A percentile compares a stretch with the other conserved stretches of the same genome.
phyloP scores from a whole-genome alignment of 2,113 vertebrate genomes.

The Datnioides undecimradiatus region DNA sequence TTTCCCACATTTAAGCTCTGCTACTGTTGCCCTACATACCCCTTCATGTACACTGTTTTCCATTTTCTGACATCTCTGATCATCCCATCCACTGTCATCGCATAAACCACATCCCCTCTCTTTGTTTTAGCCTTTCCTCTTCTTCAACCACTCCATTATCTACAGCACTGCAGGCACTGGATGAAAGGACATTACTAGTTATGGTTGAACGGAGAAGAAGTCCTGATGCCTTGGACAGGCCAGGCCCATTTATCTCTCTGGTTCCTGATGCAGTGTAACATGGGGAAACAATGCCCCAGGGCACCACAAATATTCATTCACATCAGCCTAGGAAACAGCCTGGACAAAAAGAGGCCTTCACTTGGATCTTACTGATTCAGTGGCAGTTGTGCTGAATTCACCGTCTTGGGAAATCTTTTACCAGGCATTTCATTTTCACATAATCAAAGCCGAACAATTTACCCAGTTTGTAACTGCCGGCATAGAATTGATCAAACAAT shows the following conservation, averaged over 20 bases:
- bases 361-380: conserved; percentile 45
- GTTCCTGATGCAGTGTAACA: conserved; percentile 77
- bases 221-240: conserved; percentile 72
- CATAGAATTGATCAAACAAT: conserved; percentile 62
- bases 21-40: neutral
- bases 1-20: conserved; percentile 1
- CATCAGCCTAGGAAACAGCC: conserved; percentile 64
- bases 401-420: conserved; percentile 24
- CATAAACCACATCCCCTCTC: conserved; percentile 38
- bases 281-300: conserved; percentile 73
- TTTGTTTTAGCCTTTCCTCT: conserved; percentile 66
- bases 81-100: conserved; percentile 30
- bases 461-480: conserved; percentile 44
- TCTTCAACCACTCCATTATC: conserved; percentile 70
- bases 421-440: conserved; percentile 19
- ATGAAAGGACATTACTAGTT: conserved; percentile 75
- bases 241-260: conserved; percentile 72
- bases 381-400: conserved; percentile 44
- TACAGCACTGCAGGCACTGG: conserved; percentile 65
- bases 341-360: conserved; percentile 40
- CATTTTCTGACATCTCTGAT: conserved; percentile 41
- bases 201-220: conserved; percentile 67
- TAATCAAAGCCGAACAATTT: conserved; percentile 56
- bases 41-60: neutral
- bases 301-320: conserved; percentile 72